Percentiles rank a stretch among this genome's conserved stretches.
These are phyloP conservation scores for Schizothorax lantsangensis DNA, from an alignment of 2,797 vertebrate genomes.

Conservation along the genomic window DNA sequence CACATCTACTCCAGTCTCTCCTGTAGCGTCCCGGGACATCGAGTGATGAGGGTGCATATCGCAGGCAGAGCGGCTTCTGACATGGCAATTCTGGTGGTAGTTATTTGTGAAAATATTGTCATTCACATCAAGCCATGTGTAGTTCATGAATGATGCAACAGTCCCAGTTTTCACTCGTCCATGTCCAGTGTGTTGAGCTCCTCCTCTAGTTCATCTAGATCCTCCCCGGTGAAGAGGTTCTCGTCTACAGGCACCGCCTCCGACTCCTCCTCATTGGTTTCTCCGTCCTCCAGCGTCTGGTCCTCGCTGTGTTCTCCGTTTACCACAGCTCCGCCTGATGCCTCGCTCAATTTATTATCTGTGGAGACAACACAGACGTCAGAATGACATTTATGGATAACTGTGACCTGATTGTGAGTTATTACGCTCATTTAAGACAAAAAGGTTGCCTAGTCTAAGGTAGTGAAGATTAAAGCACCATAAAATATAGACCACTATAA, in stretches of 20 bases:
- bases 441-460: neutral
- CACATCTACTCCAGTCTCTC: slow-evolving; percentile 9
- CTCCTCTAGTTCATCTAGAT: slow-evolving; percentile 97
- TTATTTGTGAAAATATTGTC: slow-evolving; percentile 57
- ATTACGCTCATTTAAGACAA: neutral
- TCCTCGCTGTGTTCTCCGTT: slow-evolving; percentile 83
- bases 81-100: slow-evolving; percentile 31
- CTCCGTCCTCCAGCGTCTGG: slow-evolving; percentile 68
- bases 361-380: slow-evolving; percentile 59
- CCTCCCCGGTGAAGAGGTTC: slow-evolving; percentile 98
- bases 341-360: slow-evolving; percentile 92
- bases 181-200: slow-evolving; percentile 93
- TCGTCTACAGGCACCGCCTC: slow-evolving; percentile 96
- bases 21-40: slow-evolving; percentile 8
- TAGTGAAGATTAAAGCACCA: neutral
- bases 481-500: neutral
- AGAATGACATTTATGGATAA: neutral
- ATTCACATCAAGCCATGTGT: slow-evolving; percentile 52
- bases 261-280: slow-evolving; percentile 77
- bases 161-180: slow-evolving; percentile 82
- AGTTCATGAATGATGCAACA: slow-evolving; percentile 60
- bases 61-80: slow-evolving; percentile 46
- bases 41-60: slow-evolving; percentile 11
- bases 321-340: slow-evolving; percentile 88
- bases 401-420: neutral